Evolutionary conservation across 2,888 invertebrate genomes (phyloP).

Genomic region (Tetheella fluctuosa): DNA sequence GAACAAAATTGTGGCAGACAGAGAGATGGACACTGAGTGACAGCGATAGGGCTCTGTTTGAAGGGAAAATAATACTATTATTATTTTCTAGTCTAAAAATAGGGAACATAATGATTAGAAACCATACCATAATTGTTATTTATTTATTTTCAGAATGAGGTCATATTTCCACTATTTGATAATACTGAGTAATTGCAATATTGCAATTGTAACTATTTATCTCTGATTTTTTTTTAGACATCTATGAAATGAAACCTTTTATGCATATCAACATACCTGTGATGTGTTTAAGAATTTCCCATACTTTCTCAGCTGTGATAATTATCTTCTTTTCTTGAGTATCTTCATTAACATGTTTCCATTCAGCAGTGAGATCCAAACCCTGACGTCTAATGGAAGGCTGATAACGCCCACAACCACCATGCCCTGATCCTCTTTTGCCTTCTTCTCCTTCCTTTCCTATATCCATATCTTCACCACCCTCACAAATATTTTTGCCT

Average conservation of each 20-base stretch:
- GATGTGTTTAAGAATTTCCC: slow-evolving; percentile 98
- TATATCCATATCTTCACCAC: slow-evolving; percentile 98
- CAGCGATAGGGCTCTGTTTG: no score
- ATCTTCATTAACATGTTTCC: slow-evolving; percentile 99
- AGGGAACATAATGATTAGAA: no score
- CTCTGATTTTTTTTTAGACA: no score
- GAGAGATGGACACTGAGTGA: no score
- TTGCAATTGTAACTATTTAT: no score
- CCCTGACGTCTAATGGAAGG: slow-evolving; percentile 95
- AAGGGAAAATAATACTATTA: no score
- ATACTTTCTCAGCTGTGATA: slow-evolving; percentile 97
- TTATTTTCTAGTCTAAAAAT: no score
- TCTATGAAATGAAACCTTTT: background rate
- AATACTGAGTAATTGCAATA: no score
- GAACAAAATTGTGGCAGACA: no score
- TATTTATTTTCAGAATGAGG: no score
- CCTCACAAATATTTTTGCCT: slow-evolving; percentile 98
- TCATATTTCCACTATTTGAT: no score
- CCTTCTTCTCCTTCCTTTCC: slow-evolving; percentile 89
- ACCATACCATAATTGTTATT: no score
- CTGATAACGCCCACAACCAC: slow-evolving; percentile 99
- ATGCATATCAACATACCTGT: slow-evolving; percentile 72
- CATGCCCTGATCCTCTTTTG: slow-evolving; percentile 88
- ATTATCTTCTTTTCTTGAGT: slow-evolving; percentile 98
- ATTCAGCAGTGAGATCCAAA: slow-evolving; percentile 97